phyloP scores from a whole-genome alignment of 2,113 vertebrate genomes.

The Gymnorhina tibicen region DNA sequence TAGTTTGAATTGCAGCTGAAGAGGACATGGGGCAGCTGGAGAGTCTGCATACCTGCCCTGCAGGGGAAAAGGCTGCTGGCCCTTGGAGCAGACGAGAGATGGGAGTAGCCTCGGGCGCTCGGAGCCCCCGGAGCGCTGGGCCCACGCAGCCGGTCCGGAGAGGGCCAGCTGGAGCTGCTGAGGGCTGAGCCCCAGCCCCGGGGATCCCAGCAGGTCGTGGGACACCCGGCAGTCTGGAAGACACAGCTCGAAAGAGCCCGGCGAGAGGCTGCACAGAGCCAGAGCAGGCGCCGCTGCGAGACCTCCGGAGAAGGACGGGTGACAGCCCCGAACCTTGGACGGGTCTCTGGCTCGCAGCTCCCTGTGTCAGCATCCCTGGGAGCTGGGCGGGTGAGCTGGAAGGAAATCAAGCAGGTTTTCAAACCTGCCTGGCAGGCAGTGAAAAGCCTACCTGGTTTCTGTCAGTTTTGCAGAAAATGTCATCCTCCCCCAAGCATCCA shows the following conservation, averaged over 20 bases:
- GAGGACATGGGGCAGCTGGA: background rate
- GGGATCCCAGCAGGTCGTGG: background rate
- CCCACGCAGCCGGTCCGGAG: background rate
- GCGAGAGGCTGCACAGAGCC: background rate
- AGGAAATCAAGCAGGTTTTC: slow-evolving; percentile 28
- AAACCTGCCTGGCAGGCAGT: slow-evolving; percentile 31
- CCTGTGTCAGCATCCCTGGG: background rate
- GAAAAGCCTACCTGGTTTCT: slow-evolving; percentile 6
- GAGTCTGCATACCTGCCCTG: slow-evolving; percentile 16
- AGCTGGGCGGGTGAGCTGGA: background rate
- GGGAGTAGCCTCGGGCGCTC: background rate
- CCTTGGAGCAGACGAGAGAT: background rate
- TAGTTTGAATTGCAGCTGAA: background rate
- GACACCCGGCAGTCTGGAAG: background rate
- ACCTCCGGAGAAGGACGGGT: background rate
- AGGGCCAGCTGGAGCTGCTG: background rate
- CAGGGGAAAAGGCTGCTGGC: background rate
- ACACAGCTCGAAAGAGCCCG: background rate
- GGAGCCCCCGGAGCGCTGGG: rapidly evolving
- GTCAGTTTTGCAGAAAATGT: background rate
- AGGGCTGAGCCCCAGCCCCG: background rate
- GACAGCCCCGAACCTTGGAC: background rate
- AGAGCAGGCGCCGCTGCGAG: background rate
- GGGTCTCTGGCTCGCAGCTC: background rate
- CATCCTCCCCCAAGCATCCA: background rate